Evolutionary conservation across 2,888 invertebrate genomes (phyloP).

Genomic region (Tenthredo mesomela): DNA sequence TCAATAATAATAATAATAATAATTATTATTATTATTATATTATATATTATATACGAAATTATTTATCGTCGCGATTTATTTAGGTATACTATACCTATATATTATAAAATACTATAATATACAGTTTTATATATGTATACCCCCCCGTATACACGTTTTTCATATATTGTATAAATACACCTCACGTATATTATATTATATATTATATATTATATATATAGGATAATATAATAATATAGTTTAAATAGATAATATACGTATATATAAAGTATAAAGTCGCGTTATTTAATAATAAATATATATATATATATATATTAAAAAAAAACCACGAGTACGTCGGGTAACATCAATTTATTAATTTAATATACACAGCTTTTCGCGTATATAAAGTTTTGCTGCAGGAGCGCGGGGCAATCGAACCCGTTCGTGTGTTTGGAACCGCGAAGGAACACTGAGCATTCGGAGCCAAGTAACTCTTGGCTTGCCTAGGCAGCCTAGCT

Average conservation of each 20-base stretch:
- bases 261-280: too few species aligned
- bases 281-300: too few species aligned
- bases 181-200: neutral
- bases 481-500: slow-evolving; percentile 73
- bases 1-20: too few species aligned
- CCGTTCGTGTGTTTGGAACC: slow-evolving; percentile 56
- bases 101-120: neutral
- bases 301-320: too few species aligned
- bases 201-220: neutral
- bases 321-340: too few species aligned
- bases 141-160: too few species aligned
- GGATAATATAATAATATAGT: neutral
- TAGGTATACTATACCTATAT: neutral
- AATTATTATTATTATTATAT: too few species aligned
- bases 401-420: slow-evolving; percentile 12
- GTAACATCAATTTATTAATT: neutral
- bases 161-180: too few species aligned
- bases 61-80: too few species aligned
- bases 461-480: slow-evolving; percentile 69
- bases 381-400: neutral
- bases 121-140: too few species aligned
- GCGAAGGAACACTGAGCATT: slow-evolving; percentile 74
- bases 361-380: neutral
- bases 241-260: neutral
- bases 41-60: too few species aligned